These are phyloP conservation scores for Crocidura indochinensis DNA, from an alignment of 2,797 vertebrate species.

Conservation along the genomic window DNA sequence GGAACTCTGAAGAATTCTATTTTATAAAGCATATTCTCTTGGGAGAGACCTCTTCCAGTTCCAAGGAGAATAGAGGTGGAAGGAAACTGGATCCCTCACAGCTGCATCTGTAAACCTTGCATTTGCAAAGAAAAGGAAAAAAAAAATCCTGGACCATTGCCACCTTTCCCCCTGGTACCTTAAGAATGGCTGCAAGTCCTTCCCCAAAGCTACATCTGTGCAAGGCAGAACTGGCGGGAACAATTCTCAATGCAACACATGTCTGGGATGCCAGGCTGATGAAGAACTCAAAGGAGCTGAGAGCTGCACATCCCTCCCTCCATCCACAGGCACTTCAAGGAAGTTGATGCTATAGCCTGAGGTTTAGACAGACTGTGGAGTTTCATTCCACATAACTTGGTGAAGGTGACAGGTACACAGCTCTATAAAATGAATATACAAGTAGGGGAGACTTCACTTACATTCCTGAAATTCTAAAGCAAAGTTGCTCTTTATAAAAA, in stretches of 20 bases:
- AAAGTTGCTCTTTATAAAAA: not conserved
- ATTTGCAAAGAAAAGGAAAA: slow-evolving; percentile 62
- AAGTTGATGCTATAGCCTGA: slow-evolving; percentile 43
- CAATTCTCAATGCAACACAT: slow-evolving; percentile 87
- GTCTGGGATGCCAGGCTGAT: slow-evolving; percentile 68
- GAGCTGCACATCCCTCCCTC: slow-evolving; percentile 69
- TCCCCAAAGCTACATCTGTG: slow-evolving; percentile 87
- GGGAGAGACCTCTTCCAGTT: slow-evolving; percentile 60
- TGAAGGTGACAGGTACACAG: not conserved
- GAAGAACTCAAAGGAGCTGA: slow-evolving; percentile 74
- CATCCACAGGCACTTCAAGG: slow-evolving; percentile 36
- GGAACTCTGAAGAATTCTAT: slow-evolving; percentile 62
- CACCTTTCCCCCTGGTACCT: slow-evolving; percentile 84
- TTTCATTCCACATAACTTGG: not conserved
- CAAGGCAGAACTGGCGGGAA: slow-evolving; percentile 83
- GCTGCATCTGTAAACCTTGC: slow-evolving; percentile 87
- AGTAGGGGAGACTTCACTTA: not conserved
- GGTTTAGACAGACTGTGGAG: not conserved
- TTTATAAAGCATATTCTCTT: slow-evolving; percentile 62
- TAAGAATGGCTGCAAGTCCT: slow-evolving; percentile 70
- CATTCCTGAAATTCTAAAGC: not conserved
- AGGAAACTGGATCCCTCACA: slow-evolving; percentile 77
- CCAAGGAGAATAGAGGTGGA: slow-evolving; percentile 74
- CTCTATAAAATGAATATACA: not conserved
- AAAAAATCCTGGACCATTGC: slow-evolving; percentile 83